A percentile compares a stretch with the other conserved stretches of the same genome.
Conservation (phyloP, 2,797 vertebrate genomes). For the Lepidocolaptes lacrymiger region DNA sequence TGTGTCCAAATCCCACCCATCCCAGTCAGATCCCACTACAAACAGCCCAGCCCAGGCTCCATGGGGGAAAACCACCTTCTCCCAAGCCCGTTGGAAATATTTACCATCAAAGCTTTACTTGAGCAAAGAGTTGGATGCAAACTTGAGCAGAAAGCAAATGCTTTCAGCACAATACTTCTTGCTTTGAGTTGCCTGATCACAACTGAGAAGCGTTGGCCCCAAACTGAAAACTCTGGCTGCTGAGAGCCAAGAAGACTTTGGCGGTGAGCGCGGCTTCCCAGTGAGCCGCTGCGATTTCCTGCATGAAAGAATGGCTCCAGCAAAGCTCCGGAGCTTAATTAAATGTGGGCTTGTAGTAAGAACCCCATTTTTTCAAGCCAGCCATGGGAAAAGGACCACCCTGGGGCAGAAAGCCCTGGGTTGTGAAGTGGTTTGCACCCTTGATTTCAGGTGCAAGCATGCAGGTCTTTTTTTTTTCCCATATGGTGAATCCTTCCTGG, state of each 20-base stretch:
- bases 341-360: neutral
- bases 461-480: neutral
- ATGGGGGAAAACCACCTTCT: accelerated
- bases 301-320: neutral
- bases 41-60: neutral
- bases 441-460: neutral
- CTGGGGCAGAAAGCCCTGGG: neutral
- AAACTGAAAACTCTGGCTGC: constrained; percentile 13
- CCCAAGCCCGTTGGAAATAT: neutral
- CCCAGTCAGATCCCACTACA: neutral
- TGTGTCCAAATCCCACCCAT: neutral
- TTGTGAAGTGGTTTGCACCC: neutral
- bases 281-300: neutral
- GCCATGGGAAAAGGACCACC: neutral
- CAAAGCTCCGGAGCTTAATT: constrained; percentile 1
- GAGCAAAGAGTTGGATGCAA: neutral
- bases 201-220: constrained; percentile 54
- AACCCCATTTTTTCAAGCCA: neutral
- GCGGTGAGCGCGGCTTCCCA: neutral
- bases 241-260: constrained; percentile 54
- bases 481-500: neutral
- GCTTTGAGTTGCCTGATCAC: constrained; percentile 39
- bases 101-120: neutral
- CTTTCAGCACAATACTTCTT: constrained; percentile 32
- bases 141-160: constrained; percentile 58